A percentile compares a stretch with the other conserved stretches of the same genome.
Evolutionary conservation across 2,888 invertebrate genomes (phyloP).

Genomic region (Agonopterix alstromeriana): DNA sequence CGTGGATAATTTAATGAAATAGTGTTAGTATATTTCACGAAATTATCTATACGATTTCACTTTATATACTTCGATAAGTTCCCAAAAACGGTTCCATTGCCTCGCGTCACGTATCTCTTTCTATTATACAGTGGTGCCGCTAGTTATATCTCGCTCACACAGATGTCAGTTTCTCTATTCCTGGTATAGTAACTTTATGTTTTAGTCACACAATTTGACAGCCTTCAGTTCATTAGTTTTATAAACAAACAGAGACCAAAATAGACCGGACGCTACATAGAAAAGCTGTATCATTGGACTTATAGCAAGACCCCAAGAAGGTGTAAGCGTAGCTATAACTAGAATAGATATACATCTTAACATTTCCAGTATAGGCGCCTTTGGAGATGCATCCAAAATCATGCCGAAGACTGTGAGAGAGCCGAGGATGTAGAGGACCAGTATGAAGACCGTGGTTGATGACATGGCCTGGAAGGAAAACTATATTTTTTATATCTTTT

Average conservation of each 20-base stretch:
- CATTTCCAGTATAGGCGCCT: slow-evolving; percentile 76
- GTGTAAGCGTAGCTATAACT: slow-evolving; percentile 25
- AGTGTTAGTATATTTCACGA: too few relatives aligned
- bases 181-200: too few relatives aligned
- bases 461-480: slow-evolving; percentile 64
- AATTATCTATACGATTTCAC: too few relatives aligned
- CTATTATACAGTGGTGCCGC: too few relatives aligned
- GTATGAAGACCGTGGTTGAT: slow-evolving; percentile 60
- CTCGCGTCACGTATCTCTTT: too few relatives aligned
- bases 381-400: slow-evolving; percentile 78
- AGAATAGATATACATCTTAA: slow-evolving; percentile 74
- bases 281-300: slow-evolving; percentile 53
- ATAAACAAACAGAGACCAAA: slow-evolving; percentile 72
- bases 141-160: too few relatives aligned
- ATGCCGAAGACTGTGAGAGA: slow-evolving; percentile 81
- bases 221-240: slow-evolving; percentile 62
- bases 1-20: too few relatives aligned
- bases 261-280: slow-evolving; percentile 66
- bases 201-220: slow-evolving; percentile 21
- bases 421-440: slow-evolving; percentile 76
- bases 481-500: too few relatives aligned
- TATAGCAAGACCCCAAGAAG: slow-evolving; percentile 28
- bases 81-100: too few relatives aligned
- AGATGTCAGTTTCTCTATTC: too few relatives aligned
- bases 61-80: too few relatives aligned